Conservation (phyloP, 2,797 vertebrate genomes). For the Sphaeramia orbicularis region DNA sequence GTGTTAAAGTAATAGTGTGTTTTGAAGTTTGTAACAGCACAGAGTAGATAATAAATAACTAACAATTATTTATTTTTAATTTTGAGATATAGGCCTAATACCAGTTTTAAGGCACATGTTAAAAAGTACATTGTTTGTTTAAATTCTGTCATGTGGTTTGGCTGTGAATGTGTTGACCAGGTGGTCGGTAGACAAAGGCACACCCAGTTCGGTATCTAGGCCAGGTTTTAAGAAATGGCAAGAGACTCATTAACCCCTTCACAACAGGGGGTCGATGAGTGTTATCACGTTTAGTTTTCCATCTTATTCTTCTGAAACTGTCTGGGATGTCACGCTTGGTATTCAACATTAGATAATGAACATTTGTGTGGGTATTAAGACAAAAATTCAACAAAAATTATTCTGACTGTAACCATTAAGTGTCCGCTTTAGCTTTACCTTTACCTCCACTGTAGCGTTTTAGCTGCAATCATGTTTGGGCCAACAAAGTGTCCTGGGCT, state of each 20-base stretch:
- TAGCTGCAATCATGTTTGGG: slow-evolving; percentile 2
- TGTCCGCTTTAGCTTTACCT: not conserved
- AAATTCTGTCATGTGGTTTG: not conserved
- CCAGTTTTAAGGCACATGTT: no score
- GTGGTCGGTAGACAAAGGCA: slow-evolving; percentile 30
- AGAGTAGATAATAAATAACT: slow-evolving; percentile 22
- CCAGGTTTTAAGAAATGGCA: slow-evolving; percentile 12
- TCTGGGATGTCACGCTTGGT: not conserved
- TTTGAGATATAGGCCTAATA: not conserved
- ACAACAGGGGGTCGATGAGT: slow-evolving; percentile 16
- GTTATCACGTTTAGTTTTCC: slow-evolving; percentile 12
- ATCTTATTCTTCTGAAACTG: not conserved
- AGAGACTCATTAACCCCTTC: slow-evolving; percentile 27
- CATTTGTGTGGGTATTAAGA: slow-evolving; percentile 1
- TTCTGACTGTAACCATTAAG: not conserved
- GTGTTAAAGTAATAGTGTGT: not conserved
- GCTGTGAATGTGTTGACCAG: slow-evolving; percentile 13
- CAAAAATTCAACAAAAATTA: slow-evolving; percentile 11
- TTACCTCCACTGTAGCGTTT: no score
- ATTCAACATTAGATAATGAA: slow-evolving; percentile 10
- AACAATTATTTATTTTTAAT: not conserved
- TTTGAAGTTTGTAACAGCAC: slow-evolving; percentile 31
- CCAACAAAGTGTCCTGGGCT: slow-evolving; percentile 5
- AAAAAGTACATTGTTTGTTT: not conserved
- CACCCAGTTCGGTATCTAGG: slow-evolving; percentile 19